phyloP scores from a whole-genome alignment of 1,140 invertebrate species.

The Lepidotrigona ventralis region DNA sequence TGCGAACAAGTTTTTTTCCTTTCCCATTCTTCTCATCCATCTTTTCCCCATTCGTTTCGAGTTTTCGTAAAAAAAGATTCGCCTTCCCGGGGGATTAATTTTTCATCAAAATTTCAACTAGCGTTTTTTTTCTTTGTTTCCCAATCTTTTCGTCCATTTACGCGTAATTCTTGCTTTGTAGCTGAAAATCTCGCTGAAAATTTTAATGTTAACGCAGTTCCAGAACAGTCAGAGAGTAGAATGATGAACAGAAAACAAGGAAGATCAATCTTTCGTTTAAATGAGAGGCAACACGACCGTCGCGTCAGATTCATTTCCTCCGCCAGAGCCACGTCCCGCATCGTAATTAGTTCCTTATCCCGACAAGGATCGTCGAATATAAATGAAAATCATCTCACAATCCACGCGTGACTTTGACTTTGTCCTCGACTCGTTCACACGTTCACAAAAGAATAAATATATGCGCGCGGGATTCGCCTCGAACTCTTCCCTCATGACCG shows the following conservation, averaged over 20 bases:
- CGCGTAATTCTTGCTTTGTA: neutral
- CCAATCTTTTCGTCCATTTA: neutral
- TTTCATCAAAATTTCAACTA: neutral
- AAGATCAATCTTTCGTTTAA: neutral
- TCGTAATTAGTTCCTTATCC: slow-evolving; percentile 57
- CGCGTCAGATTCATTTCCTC: slow-evolving; percentile 39
- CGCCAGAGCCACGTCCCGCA: neutral
- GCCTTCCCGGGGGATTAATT: neutral
- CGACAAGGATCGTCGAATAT: slow-evolving; percentile 46
- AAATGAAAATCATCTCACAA: slow-evolving; percentile 5
- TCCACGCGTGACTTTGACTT: slow-evolving; percentile 15
- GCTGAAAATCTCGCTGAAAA: too few relatives aligned
- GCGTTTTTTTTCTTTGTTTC: neutral
- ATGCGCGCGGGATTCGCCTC: too few relatives aligned
- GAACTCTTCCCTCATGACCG: neutral
- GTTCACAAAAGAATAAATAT: slow-evolving; percentile 47
- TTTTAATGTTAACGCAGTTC: neutral
- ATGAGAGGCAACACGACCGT: neutral
- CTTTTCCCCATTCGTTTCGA: neutral
- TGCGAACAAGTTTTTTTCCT: neutral
- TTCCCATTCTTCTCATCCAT: neutral
- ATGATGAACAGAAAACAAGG: neutral
- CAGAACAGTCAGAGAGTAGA: neutral
- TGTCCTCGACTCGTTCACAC: slow-evolving; percentile 34
- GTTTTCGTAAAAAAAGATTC: neutral